A percentile compares a stretch with the other conserved stretches of the same genome.
Conservation (phyloP, 1,140 invertebrate species). For the Heterodera carotae region DNA sequence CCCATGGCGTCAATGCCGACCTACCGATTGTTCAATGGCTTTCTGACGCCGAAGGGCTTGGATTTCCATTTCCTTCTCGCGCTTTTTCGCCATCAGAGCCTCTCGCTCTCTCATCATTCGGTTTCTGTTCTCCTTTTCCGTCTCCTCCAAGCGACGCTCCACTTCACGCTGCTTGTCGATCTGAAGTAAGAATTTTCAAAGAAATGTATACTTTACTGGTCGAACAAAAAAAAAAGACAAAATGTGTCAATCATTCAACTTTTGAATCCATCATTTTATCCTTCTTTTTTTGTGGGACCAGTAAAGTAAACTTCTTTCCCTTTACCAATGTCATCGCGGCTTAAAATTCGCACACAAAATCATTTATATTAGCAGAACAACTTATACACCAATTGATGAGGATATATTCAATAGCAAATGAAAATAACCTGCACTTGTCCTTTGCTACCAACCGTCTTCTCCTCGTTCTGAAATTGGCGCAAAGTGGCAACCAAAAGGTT, state of each 20-base stretch:
- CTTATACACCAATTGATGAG: no score
- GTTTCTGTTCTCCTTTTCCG: slow-evolving; percentile 82
- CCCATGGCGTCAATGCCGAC: not conserved
- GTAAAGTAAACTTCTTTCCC: no score
- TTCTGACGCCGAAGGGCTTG: slow-evolving; percentile 86
- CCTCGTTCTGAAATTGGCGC: slow-evolving; percentile 91
- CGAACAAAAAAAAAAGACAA: not conserved
- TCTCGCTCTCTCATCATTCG: slow-evolving; percentile 80
- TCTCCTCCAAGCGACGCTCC: slow-evolving; percentile 88
- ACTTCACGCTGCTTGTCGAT: slow-evolving; percentile 82
- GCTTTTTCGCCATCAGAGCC: slow-evolving; percentile 80
- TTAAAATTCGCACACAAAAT: no score
- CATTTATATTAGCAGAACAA: no score
- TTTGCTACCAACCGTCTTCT: slow-evolving; percentile 71
- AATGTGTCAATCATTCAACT: no score
- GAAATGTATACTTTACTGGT: slow-evolving; percentile 44
- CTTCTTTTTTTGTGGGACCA: no score
- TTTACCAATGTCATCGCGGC: no score
- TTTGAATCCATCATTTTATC: no score
- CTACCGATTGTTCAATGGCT: slow-evolving; percentile 70
- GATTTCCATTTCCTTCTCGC: slow-evolving; percentile 84
- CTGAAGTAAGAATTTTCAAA: no score
- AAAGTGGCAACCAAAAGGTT: slow-evolving; percentile 83
- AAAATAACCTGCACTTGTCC: slow-evolving; percentile 33
- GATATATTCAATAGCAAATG: no score